phyloP scores from a whole-genome alignment of 2,797 vertebrate species.

The Bovichtus diacanthus region DNA sequence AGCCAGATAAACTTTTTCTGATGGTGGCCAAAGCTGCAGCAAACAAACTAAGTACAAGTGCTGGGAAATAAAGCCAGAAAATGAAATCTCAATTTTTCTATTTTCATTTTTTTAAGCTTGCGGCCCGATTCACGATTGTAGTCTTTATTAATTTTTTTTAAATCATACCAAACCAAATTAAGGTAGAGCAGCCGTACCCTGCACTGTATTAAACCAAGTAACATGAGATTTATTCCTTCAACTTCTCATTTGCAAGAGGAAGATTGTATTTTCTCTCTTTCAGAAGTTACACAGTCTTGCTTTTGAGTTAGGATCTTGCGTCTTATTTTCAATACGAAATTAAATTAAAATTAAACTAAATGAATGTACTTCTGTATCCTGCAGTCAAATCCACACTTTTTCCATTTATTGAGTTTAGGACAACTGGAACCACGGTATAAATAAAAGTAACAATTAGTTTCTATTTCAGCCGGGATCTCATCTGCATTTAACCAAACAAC shows the following conservation, averaged over 20 bases:
- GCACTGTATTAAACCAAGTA: background rate
- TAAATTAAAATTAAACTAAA: background rate
- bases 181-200: background rate
- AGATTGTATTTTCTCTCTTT: background rate
- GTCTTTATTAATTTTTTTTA: background rate
- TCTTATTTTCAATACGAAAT: background rate
- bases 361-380: background rate
- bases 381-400: background rate
- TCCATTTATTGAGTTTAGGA: background rate
- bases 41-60: background rate
- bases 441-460: background rate
- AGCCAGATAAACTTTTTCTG: background rate
- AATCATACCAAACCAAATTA: background rate
- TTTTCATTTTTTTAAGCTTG: background rate
- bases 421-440: background rate
- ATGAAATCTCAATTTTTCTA: background rate
- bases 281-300: background rate
- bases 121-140: background rate
- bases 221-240: background rate
- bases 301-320: background rate
- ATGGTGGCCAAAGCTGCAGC: background rate
- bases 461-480: background rate
- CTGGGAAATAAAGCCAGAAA: background rate
- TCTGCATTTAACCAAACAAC: background rate
- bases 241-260: background rate